Percentiles rank a stretch among this genome's conserved stretches.
Conservation (phyloP, 2,888 invertebrate species). For the Drepana falcataria region DNA sequence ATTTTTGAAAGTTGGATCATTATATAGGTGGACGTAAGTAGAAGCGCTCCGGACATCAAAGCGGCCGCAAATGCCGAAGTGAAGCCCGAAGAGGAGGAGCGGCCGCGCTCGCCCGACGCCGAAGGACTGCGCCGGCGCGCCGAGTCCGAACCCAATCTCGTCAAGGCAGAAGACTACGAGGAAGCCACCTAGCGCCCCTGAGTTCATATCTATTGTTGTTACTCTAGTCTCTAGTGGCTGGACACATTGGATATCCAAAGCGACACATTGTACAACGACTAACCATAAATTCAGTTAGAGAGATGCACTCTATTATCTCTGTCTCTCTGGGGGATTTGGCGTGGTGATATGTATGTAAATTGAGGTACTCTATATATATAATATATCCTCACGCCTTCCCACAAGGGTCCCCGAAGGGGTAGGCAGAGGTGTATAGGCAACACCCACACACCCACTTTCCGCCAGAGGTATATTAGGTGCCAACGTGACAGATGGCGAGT, state of each 20-base stretch:
- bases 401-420: no score
- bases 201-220: constrained; percentile 3
- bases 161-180: constrained; percentile 62
- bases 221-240: constrained; percentile 11
- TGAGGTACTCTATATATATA: no score
- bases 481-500: no score
- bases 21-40: constrained; percentile 68
- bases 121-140: constrained; percentile 78
- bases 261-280: no score
- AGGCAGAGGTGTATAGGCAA: no score
- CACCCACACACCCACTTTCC: no score
- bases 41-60: constrained; percentile 81
- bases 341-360: no score
- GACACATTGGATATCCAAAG: constrained; percentile 1
- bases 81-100: constrained; percentile 34
- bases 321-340: no score
- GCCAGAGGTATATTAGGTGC: no score
- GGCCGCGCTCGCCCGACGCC: constrained; percentile 46
- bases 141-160: constrained; percentile 82
- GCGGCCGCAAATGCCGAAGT: constrained; percentile 36
- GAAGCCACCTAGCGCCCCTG: constrained; percentile 42
- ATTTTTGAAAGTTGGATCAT: constrained; percentile 1
- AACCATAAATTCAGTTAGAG: no score
- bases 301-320: no score
- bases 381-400: no score